These are phyloP conservation scores for Rhinoderma darwinii DNA, from an alignment of 2,113 vertebrate species.

Conservation along the genomic window DNA sequence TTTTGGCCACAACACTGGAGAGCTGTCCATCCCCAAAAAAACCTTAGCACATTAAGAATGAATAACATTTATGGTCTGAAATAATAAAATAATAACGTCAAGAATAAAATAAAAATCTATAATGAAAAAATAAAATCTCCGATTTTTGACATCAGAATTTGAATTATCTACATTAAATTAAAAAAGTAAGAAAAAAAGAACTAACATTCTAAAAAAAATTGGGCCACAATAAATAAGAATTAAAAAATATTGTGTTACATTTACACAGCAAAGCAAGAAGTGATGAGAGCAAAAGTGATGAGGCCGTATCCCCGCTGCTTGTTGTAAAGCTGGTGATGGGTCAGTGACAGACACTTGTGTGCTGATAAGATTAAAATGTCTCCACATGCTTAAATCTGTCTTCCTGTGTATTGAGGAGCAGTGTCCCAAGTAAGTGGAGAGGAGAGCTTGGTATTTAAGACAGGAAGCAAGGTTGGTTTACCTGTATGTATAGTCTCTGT, in stretches of 20 bases:
- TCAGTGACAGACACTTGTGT: slow-evolving; percentile 54
- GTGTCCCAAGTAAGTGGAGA: slow-evolving; percentile 12
- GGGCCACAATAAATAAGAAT: background rate
- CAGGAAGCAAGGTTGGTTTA: background rate
- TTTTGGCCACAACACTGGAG: no score
- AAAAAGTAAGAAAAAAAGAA: background rate
- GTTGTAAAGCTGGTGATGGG: slow-evolving; percentile 47
- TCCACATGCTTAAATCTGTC: slow-evolving; percentile 26
- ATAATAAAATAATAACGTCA: no score
- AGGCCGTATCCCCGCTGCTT: background rate
- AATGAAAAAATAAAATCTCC: no score
- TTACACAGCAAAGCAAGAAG: background rate
- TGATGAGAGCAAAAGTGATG: background rate
- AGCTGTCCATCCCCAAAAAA: no score
- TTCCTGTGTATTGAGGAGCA: slow-evolving; percentile 46
- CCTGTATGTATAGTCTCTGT: background rate
- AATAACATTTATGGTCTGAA: no score
- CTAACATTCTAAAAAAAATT: background rate
- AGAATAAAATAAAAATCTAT: no score
- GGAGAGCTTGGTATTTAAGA: background rate
- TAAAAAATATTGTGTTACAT: background rate
- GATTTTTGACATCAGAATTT: background rate
- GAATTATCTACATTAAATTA: background rate
- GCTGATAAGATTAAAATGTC: slow-evolving; percentile 56
- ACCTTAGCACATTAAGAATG: no score